Evolutionary conservation across 2,113 vertebrate genomes (phyloP).

Genomic region (Felis catus): F.catus_Fca126_mat1.0 CM031418.1:125661001-125661500

Average conservation of each 20-base stretch:
- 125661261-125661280: background rate
- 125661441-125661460: too few relatives aligned
- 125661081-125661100: background rate
- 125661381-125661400: too few relatives aligned
- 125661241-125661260: slow-evolving; percentile 27
- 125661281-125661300: too few relatives aligned
- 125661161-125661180: slow-evolving; percentile 12
- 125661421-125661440: too few relatives aligned
- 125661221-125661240: background rate
- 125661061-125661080: background rate
- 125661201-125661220: background rate
- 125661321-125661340: too few relatives aligned
- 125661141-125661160: background rate
- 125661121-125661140: background rate
- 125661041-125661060: background rate
- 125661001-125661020: too few relatives aligned
- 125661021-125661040: too few relatives aligned
- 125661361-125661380: too few relatives aligned
- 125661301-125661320: too few relatives aligned
- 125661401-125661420: too few relatives aligned
- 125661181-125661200: background rate
- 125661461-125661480: background rate
- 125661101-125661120: background rate
- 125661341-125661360: too few relatives aligned
- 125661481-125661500: background rate